A percentile compares a stretch with the other conserved stretches of the same genome.
phyloP scores from a whole-genome alignment of 2,888 invertebrate species.

The Dendrolimus houi region DNA sequence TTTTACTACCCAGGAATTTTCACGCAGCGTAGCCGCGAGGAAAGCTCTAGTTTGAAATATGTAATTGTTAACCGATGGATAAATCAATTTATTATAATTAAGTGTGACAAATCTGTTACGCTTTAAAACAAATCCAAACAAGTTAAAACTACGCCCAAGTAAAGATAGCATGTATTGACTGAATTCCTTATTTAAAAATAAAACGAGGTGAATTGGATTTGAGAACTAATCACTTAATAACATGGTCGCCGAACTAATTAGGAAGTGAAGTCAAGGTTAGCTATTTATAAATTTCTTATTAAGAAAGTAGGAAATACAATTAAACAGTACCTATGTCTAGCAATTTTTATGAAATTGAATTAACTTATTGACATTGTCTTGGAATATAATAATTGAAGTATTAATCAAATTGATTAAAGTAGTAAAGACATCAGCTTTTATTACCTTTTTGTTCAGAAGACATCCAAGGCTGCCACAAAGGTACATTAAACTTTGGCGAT shows the following conservation, averaged over 20 bases:
- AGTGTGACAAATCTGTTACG: too few relatives aligned
- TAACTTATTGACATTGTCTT: too few relatives aligned
- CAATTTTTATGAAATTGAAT: too few relatives aligned
- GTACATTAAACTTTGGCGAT: slow-evolving; percentile 68
- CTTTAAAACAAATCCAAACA: too few relatives aligned
- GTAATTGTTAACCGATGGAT: too few relatives aligned
- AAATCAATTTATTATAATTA: too few relatives aligned
- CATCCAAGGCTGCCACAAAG: slow-evolving; percentile 71
- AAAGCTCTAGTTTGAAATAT: too few relatives aligned
- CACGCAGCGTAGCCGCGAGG: too few relatives aligned
- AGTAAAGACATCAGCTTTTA: not conserved
- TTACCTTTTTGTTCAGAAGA: slow-evolving; percentile 58
- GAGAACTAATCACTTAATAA: not conserved
- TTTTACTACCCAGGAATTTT: too few relatives aligned
- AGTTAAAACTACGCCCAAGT: not conserved
- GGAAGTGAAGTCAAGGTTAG: not conserved
- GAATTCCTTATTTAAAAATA: not conserved
- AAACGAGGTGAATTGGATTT: not conserved
- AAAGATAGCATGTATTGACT: not conserved
- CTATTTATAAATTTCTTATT: not conserved
- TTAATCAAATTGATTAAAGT: too few relatives aligned
- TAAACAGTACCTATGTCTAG: too few relatives aligned
- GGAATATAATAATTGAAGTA: too few relatives aligned
- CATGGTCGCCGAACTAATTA: not conserved
- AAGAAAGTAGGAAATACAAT: slow-evolving; percentile 1